A percentile compares a stretch with the other conserved stretches of the same genome.
Conservation (phyloP, 1,140 invertebrate genomes). For the Pachypeltis micranthus region DNA sequence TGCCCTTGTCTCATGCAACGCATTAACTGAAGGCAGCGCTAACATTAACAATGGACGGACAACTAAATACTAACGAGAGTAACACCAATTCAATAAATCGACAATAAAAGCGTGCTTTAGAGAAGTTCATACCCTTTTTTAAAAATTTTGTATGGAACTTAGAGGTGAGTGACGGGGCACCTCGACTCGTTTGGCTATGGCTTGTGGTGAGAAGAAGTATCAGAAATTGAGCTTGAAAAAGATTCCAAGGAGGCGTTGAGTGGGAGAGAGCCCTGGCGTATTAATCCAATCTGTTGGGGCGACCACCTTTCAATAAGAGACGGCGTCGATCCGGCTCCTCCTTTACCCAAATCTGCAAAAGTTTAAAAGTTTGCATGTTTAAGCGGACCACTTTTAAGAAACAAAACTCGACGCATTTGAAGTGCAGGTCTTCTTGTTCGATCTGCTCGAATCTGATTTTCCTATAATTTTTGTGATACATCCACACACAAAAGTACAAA, state of each 20-base stretch:
- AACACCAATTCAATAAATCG: too few relatives aligned
- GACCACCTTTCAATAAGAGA: constrained; percentile 23
- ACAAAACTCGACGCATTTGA: background rate
- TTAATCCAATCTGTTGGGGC: background rate
- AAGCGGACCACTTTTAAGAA: background rate
- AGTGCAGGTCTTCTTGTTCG: background rate
- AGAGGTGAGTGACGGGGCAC: constrained; percentile 10
- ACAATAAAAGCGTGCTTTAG: too few relatives aligned
- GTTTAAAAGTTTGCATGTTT: background rate
- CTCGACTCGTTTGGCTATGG: constrained; percentile 11
- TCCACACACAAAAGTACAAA: background rate
- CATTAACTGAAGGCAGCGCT: background rate
- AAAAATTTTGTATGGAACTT: constrained; percentile 5
- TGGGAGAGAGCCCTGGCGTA: constrained; percentile 10
- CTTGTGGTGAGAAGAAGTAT: background rate
- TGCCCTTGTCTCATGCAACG: background rate
- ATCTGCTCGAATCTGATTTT: background rate
- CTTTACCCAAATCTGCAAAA: constrained; percentile 2
- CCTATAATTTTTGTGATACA: background rate
- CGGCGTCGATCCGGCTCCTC: constrained; percentile 19
- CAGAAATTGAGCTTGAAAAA: constrained; percentile 12
- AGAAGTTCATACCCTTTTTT: too few relatives aligned
- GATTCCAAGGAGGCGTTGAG: constrained; percentile 16
- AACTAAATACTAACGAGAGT: too few relatives aligned
- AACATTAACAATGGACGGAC: too few relatives aligned